phyloP scores from a whole-genome alignment of 2,797 vertebrate genomes.

The Capromys pilorides region DNA sequence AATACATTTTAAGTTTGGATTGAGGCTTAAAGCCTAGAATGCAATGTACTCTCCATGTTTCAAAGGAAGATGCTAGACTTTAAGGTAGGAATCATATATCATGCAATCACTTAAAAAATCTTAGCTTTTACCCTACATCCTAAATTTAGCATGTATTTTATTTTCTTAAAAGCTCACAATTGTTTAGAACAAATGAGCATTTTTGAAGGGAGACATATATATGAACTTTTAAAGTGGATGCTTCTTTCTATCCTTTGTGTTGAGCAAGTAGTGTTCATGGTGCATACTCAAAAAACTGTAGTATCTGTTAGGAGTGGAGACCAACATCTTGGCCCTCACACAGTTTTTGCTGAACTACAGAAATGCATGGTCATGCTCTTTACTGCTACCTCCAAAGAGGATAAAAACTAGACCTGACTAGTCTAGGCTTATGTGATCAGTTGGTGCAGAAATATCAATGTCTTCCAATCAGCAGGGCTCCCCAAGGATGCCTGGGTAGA shows the following conservation, averaged over 20 bases:
- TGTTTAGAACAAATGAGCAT: neutral
- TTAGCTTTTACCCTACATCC: neutral
- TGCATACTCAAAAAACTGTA: neutral
- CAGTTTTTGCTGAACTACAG: neutral
- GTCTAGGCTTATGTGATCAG: neutral
- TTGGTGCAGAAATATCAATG: neutral
- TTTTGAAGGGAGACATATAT: neutral
- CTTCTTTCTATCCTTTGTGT: neutral
- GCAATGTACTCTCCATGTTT: neutral
- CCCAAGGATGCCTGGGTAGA: neutral
- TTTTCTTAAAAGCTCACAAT: neutral
- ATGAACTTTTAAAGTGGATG: neutral
- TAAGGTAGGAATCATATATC: neutral
- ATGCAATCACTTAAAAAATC: neutral
- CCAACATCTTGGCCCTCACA: neutral
- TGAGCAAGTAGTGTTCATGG: neutral
- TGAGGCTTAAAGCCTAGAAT: constrained; percentile 10
- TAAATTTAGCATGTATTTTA: neutral
- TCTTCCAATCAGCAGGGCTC: neutral
- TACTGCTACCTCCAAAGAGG: neutral
- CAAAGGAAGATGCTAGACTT: constrained; percentile 34
- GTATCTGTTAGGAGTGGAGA: neutral
- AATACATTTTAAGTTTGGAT: constrained; percentile 37
- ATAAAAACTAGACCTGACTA: neutral
- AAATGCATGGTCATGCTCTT: neutral